Evolutionary conservation across 2,797 vertebrate genomes (phyloP).

Genomic region (Crocidura indochinensis): DNA sequence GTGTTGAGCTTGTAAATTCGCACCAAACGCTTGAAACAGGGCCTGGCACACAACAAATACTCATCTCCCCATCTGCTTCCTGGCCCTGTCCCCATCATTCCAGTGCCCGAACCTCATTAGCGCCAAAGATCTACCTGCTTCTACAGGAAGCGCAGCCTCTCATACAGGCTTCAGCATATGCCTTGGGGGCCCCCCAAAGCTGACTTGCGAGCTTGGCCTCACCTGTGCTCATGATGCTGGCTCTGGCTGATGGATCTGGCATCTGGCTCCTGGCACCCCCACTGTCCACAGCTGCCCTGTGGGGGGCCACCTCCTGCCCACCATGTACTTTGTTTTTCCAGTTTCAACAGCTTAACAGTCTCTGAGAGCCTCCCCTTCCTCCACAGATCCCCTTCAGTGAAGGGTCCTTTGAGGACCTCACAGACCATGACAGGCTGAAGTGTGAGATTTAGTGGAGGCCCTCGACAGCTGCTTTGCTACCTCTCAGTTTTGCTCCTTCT

Average conservation of each 20-base stretch:
- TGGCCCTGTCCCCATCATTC: not conserved
- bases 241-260: not conserved
- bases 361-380: not conserved
- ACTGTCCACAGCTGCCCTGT: not conserved
- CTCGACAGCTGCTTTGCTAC: not conserved
- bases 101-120: not conserved
- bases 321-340: not conserved
- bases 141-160: not conserved
- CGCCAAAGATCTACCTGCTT: not conserved
- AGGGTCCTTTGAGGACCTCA: not conserved
- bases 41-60: not conserved
- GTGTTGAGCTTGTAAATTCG: too few species aligned
- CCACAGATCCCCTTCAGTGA: too few species aligned
- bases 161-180: too few species aligned
- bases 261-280: not conserved
- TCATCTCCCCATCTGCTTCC: too few species aligned
- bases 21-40: not conserved
- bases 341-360: not conserved
- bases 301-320: fast-evolving
- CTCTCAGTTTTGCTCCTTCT: not conserved
- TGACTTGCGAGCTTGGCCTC: fast-evolving
- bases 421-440: not conserved
- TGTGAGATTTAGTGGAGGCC: not conserved
- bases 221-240: not conserved
- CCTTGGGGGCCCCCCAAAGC: not conserved